Base-by-base conservation (phyloP, 2,888 invertebrate genomes). In the Drosophila mettleri region DNA sequence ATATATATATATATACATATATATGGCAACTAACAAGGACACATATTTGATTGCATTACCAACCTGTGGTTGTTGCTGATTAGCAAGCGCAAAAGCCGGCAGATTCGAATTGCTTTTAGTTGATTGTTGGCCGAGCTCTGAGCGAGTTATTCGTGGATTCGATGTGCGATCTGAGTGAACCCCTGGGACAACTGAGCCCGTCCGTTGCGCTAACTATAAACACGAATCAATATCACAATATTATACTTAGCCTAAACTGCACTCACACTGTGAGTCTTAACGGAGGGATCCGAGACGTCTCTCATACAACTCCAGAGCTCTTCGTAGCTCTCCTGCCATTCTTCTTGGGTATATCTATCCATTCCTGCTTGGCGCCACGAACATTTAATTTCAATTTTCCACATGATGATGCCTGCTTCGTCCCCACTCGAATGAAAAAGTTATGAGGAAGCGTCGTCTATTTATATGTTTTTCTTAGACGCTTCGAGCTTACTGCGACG, bases 251-350 rank as follows among this genome's bases (percentile, higher is more conserved):
- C 5, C 3, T 16, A 6, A 33, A 0, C 5, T 8, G 2, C 14
- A 41, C 5, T 71, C 65, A 70, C 69, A 6, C 7, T 22, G 16
- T 7, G 9, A 33, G 58, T 48, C 3, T 0, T 0, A 0, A 54
- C 4, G 2, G 3, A n/a, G 0, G 66, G 38, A 0, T 34, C 0
- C 2, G 9, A 1, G 0, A 8, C 1, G 7, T 33, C 9, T 1
- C 16, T 0, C 34, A 72, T 36, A 10, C 48, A 53, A 3, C 12
- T 9, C 5, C 14, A 8, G 24, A 58, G 65, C 1, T 58, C 2
- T 3, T 49, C 24, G 6, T 29, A 72, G 9, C 18, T 10, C 2
- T 12, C 0, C 38, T 53, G 24, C 69, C 66, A 72, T 18, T 39
- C 9, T 0, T 5, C 20, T 0, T 2, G 0, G 2, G 9, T 5